These are phyloP conservation scores for Nematolebias whitei DNA, from an alignment of 2,113 vertebrate species.

Conservation along the genomic window DNA sequence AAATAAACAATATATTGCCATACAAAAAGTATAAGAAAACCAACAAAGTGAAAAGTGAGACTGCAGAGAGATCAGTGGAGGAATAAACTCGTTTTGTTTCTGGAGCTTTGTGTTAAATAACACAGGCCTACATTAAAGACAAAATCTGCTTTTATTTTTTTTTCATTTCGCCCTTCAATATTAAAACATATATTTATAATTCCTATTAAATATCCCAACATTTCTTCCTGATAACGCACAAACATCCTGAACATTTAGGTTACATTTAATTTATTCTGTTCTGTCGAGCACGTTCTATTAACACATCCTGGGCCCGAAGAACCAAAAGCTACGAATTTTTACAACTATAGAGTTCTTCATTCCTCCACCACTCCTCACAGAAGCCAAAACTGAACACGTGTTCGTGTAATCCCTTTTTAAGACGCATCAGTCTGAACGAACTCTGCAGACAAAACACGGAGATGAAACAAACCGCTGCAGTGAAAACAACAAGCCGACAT, in stretches of 20 bases:
- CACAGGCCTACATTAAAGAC: conserved; percentile 25
- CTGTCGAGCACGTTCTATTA: conserved; percentile 46
- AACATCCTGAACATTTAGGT: neutral
- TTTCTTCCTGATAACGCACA: conserved; percentile 35
- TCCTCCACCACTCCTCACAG: conserved; percentile 45
- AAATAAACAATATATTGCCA: conserved; percentile 81
- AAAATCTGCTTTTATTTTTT: neutral
- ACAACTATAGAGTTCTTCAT: conserved; percentile 29
- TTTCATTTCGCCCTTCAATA: neutral
- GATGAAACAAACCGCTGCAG: conserved; percentile 39
- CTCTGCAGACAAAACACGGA: conserved; percentile 58
- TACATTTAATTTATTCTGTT: conserved; percentile 29
- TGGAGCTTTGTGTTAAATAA: conserved; percentile 29
- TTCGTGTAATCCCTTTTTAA: conserved; percentile 64
- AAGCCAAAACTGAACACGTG: conserved; percentile 45
- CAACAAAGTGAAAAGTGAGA: conserved; percentile 60
- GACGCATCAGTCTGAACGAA: conserved; percentile 73
- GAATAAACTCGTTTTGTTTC: conserved; percentile 31
- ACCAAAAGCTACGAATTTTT: conserved; percentile 27
- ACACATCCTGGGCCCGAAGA: conserved; percentile 51
- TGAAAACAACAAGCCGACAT: conserved; percentile 20
- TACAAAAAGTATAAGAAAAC: conserved; percentile 82
- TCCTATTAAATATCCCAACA: conserved; percentile 4
- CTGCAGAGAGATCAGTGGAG: conserved; percentile 59
- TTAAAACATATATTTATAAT: conserved; percentile 41